Percentiles rank a stretch among this genome's conserved stretches.
phyloP scores from a whole-genome alignment of 2,888 invertebrate genomes.

The Apantesis nais region DNA sequence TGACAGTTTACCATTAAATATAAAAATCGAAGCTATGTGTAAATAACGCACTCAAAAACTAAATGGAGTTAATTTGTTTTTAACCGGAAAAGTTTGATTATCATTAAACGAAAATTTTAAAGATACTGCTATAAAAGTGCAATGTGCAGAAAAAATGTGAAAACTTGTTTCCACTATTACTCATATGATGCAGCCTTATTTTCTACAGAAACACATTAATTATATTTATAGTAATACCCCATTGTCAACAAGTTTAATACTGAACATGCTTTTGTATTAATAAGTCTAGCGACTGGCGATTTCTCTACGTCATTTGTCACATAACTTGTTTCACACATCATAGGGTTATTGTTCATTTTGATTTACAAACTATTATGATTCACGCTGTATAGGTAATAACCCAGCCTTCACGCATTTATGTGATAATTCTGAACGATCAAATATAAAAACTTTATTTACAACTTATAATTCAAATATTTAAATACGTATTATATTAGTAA shows the following conservation, averaged over 20 bases:
- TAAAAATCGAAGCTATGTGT: too few species aligned
- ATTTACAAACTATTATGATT: neutral
- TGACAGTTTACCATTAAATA: too few species aligned
- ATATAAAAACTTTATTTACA: too few species aligned
- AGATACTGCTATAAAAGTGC: neutral
- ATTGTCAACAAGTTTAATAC: neutral
- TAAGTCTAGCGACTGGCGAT: neutral
- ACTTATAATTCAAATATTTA: too few species aligned
- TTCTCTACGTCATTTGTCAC: neutral
- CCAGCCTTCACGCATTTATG: neutral
- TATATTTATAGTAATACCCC: neutral
- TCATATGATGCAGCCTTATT: neutral
- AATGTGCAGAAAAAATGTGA: neutral
- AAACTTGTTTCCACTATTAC: neutral
- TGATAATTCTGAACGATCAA: too few species aligned
- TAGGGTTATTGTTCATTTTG: neutral
- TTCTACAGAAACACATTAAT: neutral
- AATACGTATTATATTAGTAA: too few species aligned
- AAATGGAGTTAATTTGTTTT: too few species aligned
- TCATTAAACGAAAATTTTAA: too few species aligned
- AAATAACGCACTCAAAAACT: too few species aligned
- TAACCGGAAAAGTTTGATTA: too few species aligned
- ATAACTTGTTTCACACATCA: neutral
- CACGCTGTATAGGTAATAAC: neutral
- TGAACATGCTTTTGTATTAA: slow-evolving; percentile 7